Conservation (phyloP, 2,797 vertebrate genomes). For the Gallirallus australis region DNA sequence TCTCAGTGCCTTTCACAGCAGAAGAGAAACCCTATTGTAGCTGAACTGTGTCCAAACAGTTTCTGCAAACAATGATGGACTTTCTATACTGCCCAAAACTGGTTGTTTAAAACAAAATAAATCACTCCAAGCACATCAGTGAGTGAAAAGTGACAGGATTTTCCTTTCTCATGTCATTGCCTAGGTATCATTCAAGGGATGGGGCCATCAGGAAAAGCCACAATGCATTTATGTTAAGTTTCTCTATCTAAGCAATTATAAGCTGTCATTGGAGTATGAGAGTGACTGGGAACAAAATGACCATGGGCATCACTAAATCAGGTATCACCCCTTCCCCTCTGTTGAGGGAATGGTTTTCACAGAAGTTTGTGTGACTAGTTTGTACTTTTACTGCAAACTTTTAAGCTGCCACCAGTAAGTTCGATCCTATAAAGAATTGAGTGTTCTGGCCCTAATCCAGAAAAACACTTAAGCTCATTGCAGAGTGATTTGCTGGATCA, state of each 20-base stretch:
- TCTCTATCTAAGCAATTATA: not conserved
- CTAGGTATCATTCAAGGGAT: not conserved
- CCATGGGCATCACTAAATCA: constrained; percentile 1
- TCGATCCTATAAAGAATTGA: constrained; percentile 49
- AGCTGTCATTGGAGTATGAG: not conserved
- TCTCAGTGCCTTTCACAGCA: not conserved
- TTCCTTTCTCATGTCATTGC: not conserved
- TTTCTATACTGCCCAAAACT: not conserved
- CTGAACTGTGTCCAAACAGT: not conserved
- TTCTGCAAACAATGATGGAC: not conserved
- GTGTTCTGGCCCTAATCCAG: constrained; percentile 58
- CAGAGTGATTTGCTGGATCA: constrained; percentile 63
- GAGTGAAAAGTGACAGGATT: not conserved
- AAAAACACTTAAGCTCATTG: constrained; percentile 49
- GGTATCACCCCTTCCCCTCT: not conserved
- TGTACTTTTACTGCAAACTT: constrained; percentile 48
- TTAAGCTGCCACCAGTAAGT: constrained; percentile 38
- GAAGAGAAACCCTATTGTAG: not conserved
- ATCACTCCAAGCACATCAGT: not conserved
- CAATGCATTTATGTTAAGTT: not conserved
- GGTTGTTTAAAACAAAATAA: not conserved
- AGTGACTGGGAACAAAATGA: not conserved
- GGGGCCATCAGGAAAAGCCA: not conserved
- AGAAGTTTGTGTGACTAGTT: constrained; percentile 38
- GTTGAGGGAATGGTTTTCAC: not conserved